phyloP scores from a whole-genome alignment of 2,113 vertebrate genomes.

The Falcunculus frontatus region DNA sequence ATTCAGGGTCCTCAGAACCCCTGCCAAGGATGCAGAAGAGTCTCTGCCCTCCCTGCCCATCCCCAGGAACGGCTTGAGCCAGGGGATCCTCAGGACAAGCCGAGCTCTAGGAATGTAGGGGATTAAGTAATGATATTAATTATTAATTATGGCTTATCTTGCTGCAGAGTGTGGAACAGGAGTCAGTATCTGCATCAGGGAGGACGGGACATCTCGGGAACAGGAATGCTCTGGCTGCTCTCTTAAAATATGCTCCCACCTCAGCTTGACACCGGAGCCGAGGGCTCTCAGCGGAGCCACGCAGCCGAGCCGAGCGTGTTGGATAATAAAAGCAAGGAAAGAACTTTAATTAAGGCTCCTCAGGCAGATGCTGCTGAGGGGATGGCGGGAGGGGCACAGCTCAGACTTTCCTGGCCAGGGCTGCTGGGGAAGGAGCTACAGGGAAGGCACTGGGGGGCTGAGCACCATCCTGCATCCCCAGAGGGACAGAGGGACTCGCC shows the following conservation, averaged over 20 bases:
- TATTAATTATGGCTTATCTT: constrained; percentile 43
- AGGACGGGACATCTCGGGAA: constrained; percentile 18
- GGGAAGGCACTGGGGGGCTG: rapidly evolving
- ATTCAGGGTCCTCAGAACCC: background rate
- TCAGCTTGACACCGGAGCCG: background rate
- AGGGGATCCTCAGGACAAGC: background rate
- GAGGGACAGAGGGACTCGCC: background rate
- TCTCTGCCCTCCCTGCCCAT: background rate
- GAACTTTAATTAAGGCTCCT: constrained; percentile 33
- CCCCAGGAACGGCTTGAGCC: rapidly evolving
- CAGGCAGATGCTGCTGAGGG: background rate
- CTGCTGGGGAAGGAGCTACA: background rate
- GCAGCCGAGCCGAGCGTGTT: background rate
- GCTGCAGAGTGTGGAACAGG: constrained; percentile 34
- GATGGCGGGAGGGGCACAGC: background rate
- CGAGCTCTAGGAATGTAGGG: background rate
- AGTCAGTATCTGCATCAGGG: background rate
- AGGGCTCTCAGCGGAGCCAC: background rate
- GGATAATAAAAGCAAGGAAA: constrained; percentile 18
- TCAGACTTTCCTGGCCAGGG: background rate
- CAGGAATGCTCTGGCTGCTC: background rate
- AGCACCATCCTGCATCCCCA: background rate
- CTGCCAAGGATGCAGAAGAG: rapidly evolving
- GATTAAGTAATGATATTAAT: background rate
- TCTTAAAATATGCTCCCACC: constrained; percentile 21